Evolutionary conservation across 2,113 vertebrate genomes (phyloP), one percentile per base, ranked within the genome.

Genomic region (Mugil cephalus): DNA sequence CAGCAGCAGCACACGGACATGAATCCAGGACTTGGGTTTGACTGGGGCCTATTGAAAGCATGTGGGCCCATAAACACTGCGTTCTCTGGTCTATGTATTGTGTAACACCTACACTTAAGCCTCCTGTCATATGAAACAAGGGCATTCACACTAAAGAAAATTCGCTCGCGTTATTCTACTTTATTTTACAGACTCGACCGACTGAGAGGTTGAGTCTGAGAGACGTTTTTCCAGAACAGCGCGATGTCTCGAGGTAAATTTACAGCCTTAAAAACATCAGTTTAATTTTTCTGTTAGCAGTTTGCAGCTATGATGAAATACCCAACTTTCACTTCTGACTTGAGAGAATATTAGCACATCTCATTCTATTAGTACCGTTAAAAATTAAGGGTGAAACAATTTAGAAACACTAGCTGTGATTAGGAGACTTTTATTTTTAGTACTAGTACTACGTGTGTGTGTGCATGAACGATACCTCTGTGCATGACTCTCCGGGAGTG

Each of bases 401-500:
- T 30, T 30, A 2, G 2, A 30, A 30, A 30, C 24, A 30, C 24
- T 2, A 30, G 24, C 24, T 30, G 24, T 30, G 24, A 30, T 30
- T 30, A 30, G 24, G 24, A 30, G 24, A 30, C 24, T 30, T 30
- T 30, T 30, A 30, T 34, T 40, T 8, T 62, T 40, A 18, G 19
- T 15, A 38, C 47, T 48, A 21, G 18, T 61, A 11, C 46, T 72
- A 42, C 15, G 30, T 62, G 40, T 18, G 30, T 67, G 55, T 47
- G 54, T 62, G 8, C 9, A 30, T 50, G 19, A 42, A 11, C 10
- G 0, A 1, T 93, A 98, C 97, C 97, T 97, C 97, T 93, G 66
- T 99, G 98, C 98, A 99, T 99, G 90, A 99, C 96, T 74, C 97
- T 95, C 24, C 98, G 94, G 64, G 98, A 99, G 87, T 99, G 98